Conservation (phyloP, 1,140 invertebrate species). For the Drosophila baimaii region DNA sequence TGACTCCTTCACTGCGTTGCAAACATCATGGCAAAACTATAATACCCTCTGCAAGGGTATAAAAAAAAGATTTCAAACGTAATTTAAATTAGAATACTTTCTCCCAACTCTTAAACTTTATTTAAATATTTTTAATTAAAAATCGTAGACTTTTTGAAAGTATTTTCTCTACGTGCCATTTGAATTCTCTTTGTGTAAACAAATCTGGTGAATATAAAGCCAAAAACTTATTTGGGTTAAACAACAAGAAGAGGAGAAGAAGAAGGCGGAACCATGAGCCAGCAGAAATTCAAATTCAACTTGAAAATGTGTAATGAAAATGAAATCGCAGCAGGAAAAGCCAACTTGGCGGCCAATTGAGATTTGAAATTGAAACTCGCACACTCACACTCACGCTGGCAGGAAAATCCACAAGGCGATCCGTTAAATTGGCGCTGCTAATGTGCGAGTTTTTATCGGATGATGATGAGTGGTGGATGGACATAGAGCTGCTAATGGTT, state of each 20-base stretch:
- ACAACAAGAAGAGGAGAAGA: not conserved
- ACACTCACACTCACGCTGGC: conserved; percentile 40
- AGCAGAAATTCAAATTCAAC: conserved; percentile 43
- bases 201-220: conserved; percentile 54
- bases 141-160: not conserved
- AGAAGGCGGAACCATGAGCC: conserved; percentile 43
- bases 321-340: conserved; percentile 43
- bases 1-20: too few species aligned
- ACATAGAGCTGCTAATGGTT: conserved; percentile 37
- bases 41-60: too few species aligned
- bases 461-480: conserved; percentile 25
- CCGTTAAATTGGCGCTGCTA: conserved; percentile 58
- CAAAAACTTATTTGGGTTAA: conserved; percentile 70
- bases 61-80: too few species aligned
- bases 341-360: conserved; percentile 68
- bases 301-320: conserved; percentile 57
- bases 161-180: conserved; percentile 1
- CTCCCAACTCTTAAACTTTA: not conserved
- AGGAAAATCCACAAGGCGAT: conserved; percentile 22
- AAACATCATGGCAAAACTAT: too few species aligned
- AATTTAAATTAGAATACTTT: not conserved
- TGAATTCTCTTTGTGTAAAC: conserved; percentile 24
- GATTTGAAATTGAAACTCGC: conserved; percentile 73
- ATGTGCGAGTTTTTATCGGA: conserved; percentile 36
- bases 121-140: not conserved